These are phyloP conservation scores for Rhabdornis inornatus DNA, from an alignment of 2,113 vertebrate species.

Conservation along the genomic window DNA sequence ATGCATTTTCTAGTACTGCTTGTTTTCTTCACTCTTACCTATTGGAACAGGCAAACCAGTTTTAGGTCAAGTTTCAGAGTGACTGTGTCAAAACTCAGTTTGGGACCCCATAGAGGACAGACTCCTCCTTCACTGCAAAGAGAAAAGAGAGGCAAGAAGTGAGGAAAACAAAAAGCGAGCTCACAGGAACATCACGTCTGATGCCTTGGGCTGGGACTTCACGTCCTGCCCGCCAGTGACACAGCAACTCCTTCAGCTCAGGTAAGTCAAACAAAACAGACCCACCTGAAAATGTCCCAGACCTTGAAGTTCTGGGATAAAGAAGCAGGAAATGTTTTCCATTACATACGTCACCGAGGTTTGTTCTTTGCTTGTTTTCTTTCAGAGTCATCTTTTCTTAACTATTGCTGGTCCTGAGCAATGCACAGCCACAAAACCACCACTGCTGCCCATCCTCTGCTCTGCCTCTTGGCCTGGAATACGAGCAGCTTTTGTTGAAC, in stretches of 20 bases:
- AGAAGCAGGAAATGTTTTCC: background rate
- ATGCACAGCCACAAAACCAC: background rate
- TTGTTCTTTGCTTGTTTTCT: background rate
- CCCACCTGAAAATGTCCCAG: background rate
- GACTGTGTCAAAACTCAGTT: background rate
- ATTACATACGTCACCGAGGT: accelerated
- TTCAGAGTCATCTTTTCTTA: background rate
- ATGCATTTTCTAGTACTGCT: background rate
- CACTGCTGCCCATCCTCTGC: background rate
- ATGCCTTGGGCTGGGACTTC: background rate
- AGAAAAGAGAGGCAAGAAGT: background rate
- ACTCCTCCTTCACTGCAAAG: background rate
- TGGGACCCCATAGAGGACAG: background rate
- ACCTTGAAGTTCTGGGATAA: background rate
- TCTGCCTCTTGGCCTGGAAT: background rate
- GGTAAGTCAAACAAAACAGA: background rate
- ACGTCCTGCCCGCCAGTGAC: background rate
- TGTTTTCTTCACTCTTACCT: background rate
- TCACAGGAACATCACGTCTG: background rate
- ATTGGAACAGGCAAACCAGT: background rate
- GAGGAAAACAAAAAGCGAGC: background rate
- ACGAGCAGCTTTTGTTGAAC: background rate
- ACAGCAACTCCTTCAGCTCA: background rate
- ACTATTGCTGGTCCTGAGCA: background rate
- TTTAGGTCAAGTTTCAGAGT: background rate